Conservation (phyloP, 2,113 vertebrate genomes). For the Thinocorus orbignyianus region DNA sequence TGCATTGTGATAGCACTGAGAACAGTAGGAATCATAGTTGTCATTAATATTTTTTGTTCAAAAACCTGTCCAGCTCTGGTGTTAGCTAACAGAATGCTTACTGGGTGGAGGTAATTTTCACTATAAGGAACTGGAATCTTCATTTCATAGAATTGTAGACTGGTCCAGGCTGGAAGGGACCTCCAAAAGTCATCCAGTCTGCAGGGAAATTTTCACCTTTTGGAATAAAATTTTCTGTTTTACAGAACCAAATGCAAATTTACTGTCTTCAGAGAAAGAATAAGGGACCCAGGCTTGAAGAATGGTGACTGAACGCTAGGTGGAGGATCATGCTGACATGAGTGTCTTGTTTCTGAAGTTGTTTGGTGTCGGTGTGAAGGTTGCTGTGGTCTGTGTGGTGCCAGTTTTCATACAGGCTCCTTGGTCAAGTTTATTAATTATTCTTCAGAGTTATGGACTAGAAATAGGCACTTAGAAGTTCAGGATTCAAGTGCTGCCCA, state of each 20-base stretch:
- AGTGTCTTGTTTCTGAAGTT: neutral
- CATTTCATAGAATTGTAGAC: neutral
- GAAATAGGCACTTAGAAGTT: neutral
- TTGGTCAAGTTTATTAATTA: neutral
- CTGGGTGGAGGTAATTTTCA: neutral
- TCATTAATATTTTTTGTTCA: neutral
- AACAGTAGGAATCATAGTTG: neutral
- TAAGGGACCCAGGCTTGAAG: neutral
- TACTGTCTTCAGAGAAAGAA: neutral
- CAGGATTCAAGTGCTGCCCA: neutral
- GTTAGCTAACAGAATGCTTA: neutral
- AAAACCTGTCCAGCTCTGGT: neutral
- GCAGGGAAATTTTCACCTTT: neutral
- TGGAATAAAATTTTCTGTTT: neutral
- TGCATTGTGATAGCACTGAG: no score
- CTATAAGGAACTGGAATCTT: neutral
- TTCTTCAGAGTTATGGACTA: neutral
- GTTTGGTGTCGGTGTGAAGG: neutral
- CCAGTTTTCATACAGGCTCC: neutral
- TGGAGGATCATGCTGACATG: neutral
- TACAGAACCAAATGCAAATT: neutral
- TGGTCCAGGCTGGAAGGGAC: no score
- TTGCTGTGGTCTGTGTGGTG: neutral
- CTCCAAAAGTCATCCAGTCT: no score
- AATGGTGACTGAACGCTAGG: neutral